Percentiles rank a stretch among this genome's conserved stretches.
Conservation (phyloP, 2,113 vertebrate genomes). For the Galeopterus variegatus region DNA sequence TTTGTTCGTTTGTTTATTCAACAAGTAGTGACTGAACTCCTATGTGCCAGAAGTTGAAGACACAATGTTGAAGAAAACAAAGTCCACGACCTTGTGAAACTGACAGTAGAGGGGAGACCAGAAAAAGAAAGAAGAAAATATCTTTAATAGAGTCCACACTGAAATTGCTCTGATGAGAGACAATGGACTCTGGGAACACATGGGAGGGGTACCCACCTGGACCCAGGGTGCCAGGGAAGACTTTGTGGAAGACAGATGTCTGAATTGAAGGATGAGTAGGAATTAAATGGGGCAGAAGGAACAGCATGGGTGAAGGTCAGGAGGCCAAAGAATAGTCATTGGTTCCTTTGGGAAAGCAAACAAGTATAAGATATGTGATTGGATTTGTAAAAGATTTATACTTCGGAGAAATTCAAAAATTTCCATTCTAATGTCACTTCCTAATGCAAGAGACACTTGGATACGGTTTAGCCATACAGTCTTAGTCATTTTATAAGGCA, state of each 20-base stretch:
- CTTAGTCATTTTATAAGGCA: background rate
- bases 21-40: background rate
- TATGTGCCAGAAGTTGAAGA: background rate
- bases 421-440: background rate
- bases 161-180: background rate
- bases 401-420: background rate
- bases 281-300: constrained; percentile 1
- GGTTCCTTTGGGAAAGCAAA: background rate
- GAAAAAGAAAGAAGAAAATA: background rate
- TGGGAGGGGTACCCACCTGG: background rate
- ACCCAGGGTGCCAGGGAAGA: background rate
- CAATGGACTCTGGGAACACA: background rate
- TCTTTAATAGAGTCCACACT: background rate
- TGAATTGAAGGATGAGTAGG: background rate
- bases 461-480: background rate
- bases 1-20: background rate
- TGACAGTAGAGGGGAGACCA: background rate
- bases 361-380: background rate
- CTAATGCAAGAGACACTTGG: background rate
- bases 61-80: background rate
- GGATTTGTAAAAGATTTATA: background rate
- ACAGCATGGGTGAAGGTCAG: background rate
- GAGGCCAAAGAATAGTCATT: background rate
- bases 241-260: background rate
- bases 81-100: background rate